Evolutionary conservation across 2,797 vertebrate genomes (phyloP).

Genomic region (Semotilus atromaculatus): DNA sequence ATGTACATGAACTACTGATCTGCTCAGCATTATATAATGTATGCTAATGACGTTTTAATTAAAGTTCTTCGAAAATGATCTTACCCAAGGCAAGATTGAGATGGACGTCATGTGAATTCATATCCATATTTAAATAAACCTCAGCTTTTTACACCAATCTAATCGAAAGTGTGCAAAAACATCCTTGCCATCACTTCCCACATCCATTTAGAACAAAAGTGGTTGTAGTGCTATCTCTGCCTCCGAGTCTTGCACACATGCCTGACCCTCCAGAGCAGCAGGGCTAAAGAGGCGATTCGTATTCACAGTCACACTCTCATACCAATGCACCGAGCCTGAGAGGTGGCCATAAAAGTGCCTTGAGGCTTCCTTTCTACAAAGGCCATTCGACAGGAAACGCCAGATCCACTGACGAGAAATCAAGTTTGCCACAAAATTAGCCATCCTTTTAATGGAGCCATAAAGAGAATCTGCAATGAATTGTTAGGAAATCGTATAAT

Average conservation of each 20-base stretch:
- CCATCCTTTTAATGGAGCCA: slow-evolving; percentile 60
- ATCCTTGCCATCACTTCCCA: slow-evolving; percentile 43
- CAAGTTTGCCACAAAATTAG: slow-evolving; percentile 58
- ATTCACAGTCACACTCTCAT: slow-evolving; percentile 65
- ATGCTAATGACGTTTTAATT: slow-evolving; percentile 17
- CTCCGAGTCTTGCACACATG: slow-evolving; percentile 55
- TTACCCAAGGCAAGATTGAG: background rate
- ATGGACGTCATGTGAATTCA: slow-evolving; percentile 6
- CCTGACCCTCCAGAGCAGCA: slow-evolving; percentile 50
- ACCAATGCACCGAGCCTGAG: slow-evolving; percentile 56
- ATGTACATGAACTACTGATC: background rate
- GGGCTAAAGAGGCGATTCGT: slow-evolving; percentile 60
- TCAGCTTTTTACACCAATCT: background rate
- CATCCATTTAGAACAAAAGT: slow-evolving; percentile 57
- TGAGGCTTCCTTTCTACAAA: slow-evolving; percentile 52
- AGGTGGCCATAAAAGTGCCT: slow-evolving; percentile 61
- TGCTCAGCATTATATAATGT: background rate
- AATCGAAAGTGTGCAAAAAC: slow-evolving; percentile 40
- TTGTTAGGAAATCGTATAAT: slow-evolving; percentile 56
- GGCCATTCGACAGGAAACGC: slow-evolving; percentile 53
- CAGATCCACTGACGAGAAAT: slow-evolving; percentile 40
- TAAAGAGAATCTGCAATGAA: slow-evolving; percentile 63
- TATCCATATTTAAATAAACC: slow-evolving; percentile 31
- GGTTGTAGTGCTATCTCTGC: slow-evolving; percentile 48
- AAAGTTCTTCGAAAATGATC: slow-evolving; percentile 5